phyloP scores from a whole-genome alignment of 2,113 vertebrate species.

The Cheirogaleus medius region DNA sequence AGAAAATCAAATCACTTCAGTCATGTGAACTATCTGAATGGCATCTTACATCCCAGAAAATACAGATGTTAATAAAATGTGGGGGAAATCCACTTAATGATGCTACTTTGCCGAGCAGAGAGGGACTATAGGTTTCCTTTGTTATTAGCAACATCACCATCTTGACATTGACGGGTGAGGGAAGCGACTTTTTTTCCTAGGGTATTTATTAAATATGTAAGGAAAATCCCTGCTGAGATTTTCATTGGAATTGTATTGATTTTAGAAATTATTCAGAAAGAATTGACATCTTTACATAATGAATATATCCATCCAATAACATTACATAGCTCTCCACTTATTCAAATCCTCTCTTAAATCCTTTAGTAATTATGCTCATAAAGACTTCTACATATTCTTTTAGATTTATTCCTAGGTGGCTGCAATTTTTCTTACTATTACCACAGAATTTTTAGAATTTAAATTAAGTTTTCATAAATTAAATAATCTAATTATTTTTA shows the following conservation, averaged over 20 bases:
- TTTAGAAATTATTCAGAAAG: background rate
- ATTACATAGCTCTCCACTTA: background rate
- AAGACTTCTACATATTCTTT: background rate
- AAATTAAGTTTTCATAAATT: background rate
- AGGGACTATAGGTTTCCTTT: background rate
- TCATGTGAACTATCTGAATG: background rate
- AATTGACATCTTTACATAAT: background rate
- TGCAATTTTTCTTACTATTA: background rate
- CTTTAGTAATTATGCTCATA: background rate
- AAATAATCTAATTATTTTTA: background rate
- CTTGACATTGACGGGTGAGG: background rate
- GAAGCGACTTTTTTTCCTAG: background rate
- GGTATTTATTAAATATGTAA: background rate
- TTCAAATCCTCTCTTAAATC: background rate
- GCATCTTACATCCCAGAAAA: background rate
- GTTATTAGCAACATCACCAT: background rate
- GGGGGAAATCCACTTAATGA: background rate
- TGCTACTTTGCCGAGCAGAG: background rate
- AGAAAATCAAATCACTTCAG: background rate
- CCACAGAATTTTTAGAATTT: background rate
- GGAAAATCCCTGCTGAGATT: background rate
- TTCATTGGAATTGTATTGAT: background rate
- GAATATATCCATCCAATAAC: background rate
- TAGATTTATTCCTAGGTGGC: background rate
- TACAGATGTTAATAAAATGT: background rate